phyloP scores from a whole-genome alignment of 2,888 invertebrate genomes.

The Drosophila limbata region DNA sequence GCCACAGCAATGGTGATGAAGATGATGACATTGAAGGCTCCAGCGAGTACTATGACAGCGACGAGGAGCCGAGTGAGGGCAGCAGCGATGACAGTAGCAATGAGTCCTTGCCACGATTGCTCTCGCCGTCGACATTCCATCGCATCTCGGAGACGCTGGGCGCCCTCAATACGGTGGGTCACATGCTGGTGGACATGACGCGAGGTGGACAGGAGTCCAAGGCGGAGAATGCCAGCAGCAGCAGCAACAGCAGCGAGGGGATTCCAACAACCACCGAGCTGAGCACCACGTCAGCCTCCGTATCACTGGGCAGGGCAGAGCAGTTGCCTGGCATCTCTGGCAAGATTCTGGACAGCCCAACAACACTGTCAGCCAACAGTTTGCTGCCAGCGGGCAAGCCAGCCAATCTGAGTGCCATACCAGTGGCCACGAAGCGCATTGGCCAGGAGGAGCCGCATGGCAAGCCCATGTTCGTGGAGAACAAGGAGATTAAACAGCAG shows the following conservation, averaged over 20 bases:
- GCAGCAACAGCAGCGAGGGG: constrained; percentile 25
- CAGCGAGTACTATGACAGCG: constrained; percentile 81
- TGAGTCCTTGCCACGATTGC: constrained; percentile 86
- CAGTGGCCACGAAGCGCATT: constrained; percentile 73
- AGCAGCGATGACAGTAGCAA: constrained; percentile 71
- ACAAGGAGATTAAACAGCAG: constrained; percentile 83
- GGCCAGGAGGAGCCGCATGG: constrained; percentile 55
- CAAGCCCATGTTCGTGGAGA: constrained; percentile 81
- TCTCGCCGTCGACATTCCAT: constrained; percentile 88
- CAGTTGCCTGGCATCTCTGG: constrained; percentile 52
- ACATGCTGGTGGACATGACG: constrained; percentile 93
- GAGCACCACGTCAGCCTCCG: constrained; percentile 6
- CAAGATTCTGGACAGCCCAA: constrained; percentile 64
- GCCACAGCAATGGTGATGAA: constrained; percentile 52
- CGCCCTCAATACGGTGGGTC: constrained; percentile 94
- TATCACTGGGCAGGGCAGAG: constrained; percentile 29
- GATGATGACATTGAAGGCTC: constrained; percentile 60
- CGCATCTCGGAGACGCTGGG: constrained; percentile 89
- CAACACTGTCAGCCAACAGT: constrained; percentile 66
- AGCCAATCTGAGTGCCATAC: constrained; percentile 60
- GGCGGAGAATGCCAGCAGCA: constrained; percentile 34
- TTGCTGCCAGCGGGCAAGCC: constrained; percentile 66
- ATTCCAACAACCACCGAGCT: constrained; percentile 32
- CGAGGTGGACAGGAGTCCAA: constrained; percentile 84
- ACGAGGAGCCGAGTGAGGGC: constrained; percentile 63